phyloP scores from a whole-genome alignment of 2,888 invertebrate genomes.

The Callyntrura guangdongensis region DNA sequence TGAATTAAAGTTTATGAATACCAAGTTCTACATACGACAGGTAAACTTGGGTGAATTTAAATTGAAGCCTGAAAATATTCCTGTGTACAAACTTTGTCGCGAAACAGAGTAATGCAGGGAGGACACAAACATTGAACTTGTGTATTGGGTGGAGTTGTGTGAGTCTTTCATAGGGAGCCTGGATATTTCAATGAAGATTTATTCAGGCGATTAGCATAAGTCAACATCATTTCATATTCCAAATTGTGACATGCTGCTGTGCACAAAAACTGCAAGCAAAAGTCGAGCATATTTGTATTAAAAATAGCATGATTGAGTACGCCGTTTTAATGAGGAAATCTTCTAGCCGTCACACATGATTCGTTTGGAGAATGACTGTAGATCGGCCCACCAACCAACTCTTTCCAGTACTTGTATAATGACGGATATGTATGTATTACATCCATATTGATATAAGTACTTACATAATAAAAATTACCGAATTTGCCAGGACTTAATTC shows the following conservation, averaged over 20 bases:
- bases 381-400: neutral
- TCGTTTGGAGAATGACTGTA: neutral
- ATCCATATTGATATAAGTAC: neutral
- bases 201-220: conserved; percentile 53
- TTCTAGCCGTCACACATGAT: conserved; percentile 18
- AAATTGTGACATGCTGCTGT: conserved; percentile 27
- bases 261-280: neutral
- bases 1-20: neutral
- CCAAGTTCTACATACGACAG: neutral
- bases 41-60: conserved; percentile 1
- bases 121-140: conserved; percentile 76
- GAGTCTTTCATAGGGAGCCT: neutral
- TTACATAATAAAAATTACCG: no score
- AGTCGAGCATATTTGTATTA: conserved; percentile 3
- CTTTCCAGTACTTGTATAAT: neutral
- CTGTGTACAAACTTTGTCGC: conserved; percentile 17
- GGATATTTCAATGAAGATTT: conserved; percentile 74
- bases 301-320: conserved; percentile 60
- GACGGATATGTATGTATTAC: neutral
- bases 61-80: neutral
- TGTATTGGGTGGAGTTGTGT: neutral
- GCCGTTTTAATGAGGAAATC: conserved; percentile 72
- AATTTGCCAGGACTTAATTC: neutral
- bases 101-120: neutral
- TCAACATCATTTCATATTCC: conserved; percentile 36